Conservation (phyloP, 2,888 invertebrate genomes). For the Drosophila heteroneura region DNA sequence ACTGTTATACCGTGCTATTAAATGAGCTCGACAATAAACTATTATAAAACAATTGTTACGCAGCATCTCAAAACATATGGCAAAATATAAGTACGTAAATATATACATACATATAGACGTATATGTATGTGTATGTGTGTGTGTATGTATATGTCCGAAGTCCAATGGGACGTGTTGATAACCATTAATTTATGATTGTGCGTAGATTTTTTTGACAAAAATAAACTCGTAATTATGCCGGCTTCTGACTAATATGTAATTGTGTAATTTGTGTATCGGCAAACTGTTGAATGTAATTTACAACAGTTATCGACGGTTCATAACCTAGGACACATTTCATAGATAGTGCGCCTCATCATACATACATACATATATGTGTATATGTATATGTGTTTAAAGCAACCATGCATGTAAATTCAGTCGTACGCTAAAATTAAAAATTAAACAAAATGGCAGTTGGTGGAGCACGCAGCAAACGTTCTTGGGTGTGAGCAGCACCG, state of each 20-base stretch:
- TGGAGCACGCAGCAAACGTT: constrained; percentile 66
- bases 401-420: constrained; percentile 61
- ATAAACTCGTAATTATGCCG: constrained; percentile 34
- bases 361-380: constrained; percentile 21
- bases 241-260: constrained; percentile 21
- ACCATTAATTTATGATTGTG: constrained; percentile 59
- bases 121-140: not conserved
- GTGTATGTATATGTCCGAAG: constrained; percentile 47
- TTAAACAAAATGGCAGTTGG: constrained; percentile 84
- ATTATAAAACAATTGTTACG: constrained; percentile 22
- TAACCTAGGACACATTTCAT: constrained; percentile 63
- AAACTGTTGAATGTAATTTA: constrained; percentile 36
- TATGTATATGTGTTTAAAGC: constrained; percentile 17
- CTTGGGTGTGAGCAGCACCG: constrained; percentile 72
- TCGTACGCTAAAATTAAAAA: constrained; percentile 65
- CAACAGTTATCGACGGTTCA: constrained; percentile 27
- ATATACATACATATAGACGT: constrained; percentile 2
- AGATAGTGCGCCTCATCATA: constrained; percentile 24
- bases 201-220: constrained; percentile 31
- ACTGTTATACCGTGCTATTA: constrained; percentile 19
- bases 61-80: constrained; percentile 65
- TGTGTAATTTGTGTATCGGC: constrained; percentile 4
- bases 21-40: constrained; percentile 13
- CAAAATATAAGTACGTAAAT: constrained; percentile 26
- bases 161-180: constrained; percentile 62